Conservation (phyloP, 2,797 vertebrate species). For the Tragelaphus eurycerus region DNA sequence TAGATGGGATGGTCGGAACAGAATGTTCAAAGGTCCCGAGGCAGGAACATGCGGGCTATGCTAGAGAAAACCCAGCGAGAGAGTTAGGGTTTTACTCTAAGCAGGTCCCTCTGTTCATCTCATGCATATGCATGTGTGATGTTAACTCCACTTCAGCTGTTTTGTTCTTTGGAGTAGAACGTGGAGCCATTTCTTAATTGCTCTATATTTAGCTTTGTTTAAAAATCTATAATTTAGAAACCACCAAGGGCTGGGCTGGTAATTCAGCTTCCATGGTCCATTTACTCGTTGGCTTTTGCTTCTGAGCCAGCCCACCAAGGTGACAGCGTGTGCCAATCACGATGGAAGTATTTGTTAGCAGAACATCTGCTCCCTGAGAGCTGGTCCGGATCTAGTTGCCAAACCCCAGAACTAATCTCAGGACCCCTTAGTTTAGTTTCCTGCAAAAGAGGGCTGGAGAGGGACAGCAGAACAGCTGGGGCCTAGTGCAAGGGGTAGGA, state of each 20-base stretch:
- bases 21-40: neutral
- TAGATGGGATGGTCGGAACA: neutral
- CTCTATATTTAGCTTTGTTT: constrained; percentile 63
- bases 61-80: neutral
- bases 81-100: neutral
- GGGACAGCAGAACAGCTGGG: neutral
- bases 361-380: neutral
- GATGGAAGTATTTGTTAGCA: neutral
- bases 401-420: neutral
- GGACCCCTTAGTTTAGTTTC: neutral
- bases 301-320: neutral
- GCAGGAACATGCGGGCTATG: neutral
- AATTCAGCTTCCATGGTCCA: constrained; percentile 56
- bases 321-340: neutral
- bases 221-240: constrained; percentile 67
- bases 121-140: neutral
- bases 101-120: neutral
- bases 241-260: constrained; percentile 43
- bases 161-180: constrained; percentile 41
- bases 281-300: constrained; percentile 29
- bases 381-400: neutral
- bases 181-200: constrained; percentile 52
- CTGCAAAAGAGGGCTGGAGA: neutral
- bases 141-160: neutral
- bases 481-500: accelerated